phyloP scores from a whole-genome alignment of 2,797 vertebrate species.

The Harpagifer antarcticus region DNA sequence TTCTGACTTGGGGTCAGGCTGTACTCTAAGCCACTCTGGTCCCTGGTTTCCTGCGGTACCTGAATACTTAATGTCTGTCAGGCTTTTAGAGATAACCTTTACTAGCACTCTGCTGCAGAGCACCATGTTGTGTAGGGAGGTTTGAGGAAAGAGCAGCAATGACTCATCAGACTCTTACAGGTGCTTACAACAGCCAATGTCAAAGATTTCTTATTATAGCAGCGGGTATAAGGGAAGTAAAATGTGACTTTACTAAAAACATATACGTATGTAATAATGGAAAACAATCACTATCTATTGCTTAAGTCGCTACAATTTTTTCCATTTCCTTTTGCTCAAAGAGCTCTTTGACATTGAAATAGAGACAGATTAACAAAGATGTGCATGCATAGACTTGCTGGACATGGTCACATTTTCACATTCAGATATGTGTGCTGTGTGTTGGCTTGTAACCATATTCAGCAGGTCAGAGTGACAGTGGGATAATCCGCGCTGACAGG shows the following conservation, averaged over 20 bases:
- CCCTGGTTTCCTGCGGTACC: not conserved
- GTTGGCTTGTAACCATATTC: slow-evolving; percentile 30
- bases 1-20: not conserved
- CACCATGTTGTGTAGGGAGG: too few relatives aligned
- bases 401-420: slow-evolving; percentile 21
- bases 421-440: not conserved
- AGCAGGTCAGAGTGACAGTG: slow-evolving; percentile 43
- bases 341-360: too few relatives aligned
- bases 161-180: too few relatives aligned
- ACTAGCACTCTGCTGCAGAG: too few relatives aligned
- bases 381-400: not conserved
- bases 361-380: not conserved
- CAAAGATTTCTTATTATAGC: not conserved
- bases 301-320: too few relatives aligned
- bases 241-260: not conserved
- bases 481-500: slow-evolving; percentile 56
- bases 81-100: not conserved
- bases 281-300: too few relatives aligned
- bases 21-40: not conserved
- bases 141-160: too few relatives aligned
- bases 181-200: not conserved
- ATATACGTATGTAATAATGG: too few relatives aligned
- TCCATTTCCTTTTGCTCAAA: too few relatives aligned
- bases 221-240: not conserved
- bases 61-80: not conserved